Evolutionary conservation across 2,888 invertebrate species (phyloP), one percentile per base, ranked within the genome.

Genomic region (Ypsolopha sequella): DNA sequence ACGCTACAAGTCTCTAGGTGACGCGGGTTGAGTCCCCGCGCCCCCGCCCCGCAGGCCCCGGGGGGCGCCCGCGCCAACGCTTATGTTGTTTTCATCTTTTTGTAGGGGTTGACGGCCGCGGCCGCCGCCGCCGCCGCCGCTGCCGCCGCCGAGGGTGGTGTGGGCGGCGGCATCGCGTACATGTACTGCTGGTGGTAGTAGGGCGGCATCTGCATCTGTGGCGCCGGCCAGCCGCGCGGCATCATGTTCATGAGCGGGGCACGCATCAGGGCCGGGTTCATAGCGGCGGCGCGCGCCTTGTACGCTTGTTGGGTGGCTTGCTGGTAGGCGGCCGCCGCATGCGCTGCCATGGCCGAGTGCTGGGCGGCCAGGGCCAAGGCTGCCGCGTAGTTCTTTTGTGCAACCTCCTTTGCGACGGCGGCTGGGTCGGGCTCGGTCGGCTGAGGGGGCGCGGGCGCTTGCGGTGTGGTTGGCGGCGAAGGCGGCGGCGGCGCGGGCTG

Each of bases 11-110:
- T 82, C 82, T 82, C 84, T 82, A 82, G 80, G 24, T 24, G 24
- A 24, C 24, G 24, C 24, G 24, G 24, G 24, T 24, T 24, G 79
- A 80, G 80, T 77, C 81, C 81, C 82, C 81, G 81, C 82, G 77
- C 75, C 79, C 24, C 77, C 76, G 76, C 77, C 73, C 76, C 79
- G 77, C 78, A 24, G 24, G 24, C 24, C 24, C 24, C 24, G 24
- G 24, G 24, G 24, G 24, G 24, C 24, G 24, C 24, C 24, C 66
- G 62, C 65, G 56, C 71, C 65, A 24, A 24, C 24, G 57, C 60
- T 88, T 92, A 93, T 73, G 92, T 94, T 66, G 95, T 95, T 88
- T 95, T 95, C 91, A 95, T 92, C 88, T 95, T 95, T 87, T 95
- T 95, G 85, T 94, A 95, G 53, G 95, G 95, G 76, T 95, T 95